Evolutionary conservation across 2,888 invertebrate species (phyloP).

Genomic region (Drosophila borborema): DNA sequence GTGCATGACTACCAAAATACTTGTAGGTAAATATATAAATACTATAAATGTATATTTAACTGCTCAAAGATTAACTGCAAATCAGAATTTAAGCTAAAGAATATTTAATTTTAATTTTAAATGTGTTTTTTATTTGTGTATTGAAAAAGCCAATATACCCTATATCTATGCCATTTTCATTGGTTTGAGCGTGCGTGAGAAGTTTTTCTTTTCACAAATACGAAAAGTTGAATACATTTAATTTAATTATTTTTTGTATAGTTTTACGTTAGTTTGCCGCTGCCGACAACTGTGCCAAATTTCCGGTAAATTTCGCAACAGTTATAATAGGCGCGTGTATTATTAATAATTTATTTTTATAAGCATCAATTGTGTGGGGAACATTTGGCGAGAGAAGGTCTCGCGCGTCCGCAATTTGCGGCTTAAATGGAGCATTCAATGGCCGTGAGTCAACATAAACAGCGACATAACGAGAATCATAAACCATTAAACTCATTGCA

Average conservation of each 20-base stretch:
- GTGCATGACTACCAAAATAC: neutral
- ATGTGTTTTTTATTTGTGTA: too few relatives aligned
- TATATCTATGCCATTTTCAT: neutral
- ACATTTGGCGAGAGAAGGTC: constrained; percentile 44
- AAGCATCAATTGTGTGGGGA: constrained; percentile 48
- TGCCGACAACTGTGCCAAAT: constrained; percentile 59
- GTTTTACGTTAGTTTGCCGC: constrained; percentile 26
- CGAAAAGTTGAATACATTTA: constrained; percentile 32
- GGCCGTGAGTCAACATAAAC: constrained; percentile 50
- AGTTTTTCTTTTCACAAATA: constrained; percentile 5
- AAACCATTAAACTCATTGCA: constrained; percentile 49
- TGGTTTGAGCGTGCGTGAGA: constrained; percentile 17
- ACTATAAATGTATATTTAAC: neutral
- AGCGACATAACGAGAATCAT: constrained; percentile 19
- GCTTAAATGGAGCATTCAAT: constrained; percentile 50
- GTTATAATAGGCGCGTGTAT: constrained; percentile 25
- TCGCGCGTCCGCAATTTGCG: constrained; percentile 35
- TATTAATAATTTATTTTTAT: constrained; percentile 62
- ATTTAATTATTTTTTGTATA: constrained; percentile 44
- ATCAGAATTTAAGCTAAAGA: too few relatives aligned
- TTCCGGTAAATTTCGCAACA: constrained; percentile 41
- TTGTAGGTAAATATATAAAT: neutral
- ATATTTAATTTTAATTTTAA: too few relatives aligned
- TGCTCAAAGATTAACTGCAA: too few relatives aligned
- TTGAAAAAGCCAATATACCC: constrained; percentile 3